Evolutionary conservation across 2,888 invertebrate genomes (phyloP).

Genomic region (Thera britannica): DNA sequence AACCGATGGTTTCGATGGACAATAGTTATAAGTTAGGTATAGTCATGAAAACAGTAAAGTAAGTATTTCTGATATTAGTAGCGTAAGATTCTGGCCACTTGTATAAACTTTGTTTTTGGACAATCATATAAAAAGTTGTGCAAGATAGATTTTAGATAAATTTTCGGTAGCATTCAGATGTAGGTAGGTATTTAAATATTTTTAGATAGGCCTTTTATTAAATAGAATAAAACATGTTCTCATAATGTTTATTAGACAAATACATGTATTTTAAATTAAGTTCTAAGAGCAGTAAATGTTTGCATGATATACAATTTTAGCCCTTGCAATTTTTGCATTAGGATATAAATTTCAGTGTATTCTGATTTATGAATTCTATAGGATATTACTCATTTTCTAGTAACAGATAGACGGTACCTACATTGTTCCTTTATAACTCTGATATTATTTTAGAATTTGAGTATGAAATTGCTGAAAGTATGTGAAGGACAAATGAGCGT

Average conservation of each 20-base stretch:
- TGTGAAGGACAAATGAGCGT: conserved; percentile 28
- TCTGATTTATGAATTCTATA: conserved; percentile 20
- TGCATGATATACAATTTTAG: conserved; percentile 27
- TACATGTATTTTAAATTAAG: conserved; percentile 20
- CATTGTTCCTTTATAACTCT: conserved; percentile 28
- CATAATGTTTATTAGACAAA: conserved; percentile 29
- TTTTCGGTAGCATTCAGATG: conserved; percentile 19
- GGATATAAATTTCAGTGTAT: conserved; percentile 19
- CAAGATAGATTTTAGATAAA: conserved; percentile 10
- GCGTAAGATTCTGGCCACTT: conserved; percentile 10
- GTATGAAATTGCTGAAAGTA: conserved; percentile 21
- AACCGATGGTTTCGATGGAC: conserved; percentile 32
- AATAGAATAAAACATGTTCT: conserved; percentile 26
- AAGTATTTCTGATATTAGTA: conserved; percentile 29
- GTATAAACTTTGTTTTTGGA: conserved; percentile 12
- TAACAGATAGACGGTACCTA: conserved; percentile 19
- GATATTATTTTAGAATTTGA: conserved; percentile 16
- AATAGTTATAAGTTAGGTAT: conserved; percentile 27
- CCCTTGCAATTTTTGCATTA: conserved; percentile 10
- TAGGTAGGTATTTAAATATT: conserved; percentile 36
- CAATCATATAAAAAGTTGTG: conserved; percentile 9
- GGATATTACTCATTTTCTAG: conserved; percentile 20
- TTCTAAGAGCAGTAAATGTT: conserved; percentile 17
- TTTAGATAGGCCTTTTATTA: conserved; percentile 32
- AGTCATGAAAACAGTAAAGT: conserved; percentile 22